phyloP scores from a whole-genome alignment of 1,140 invertebrate genomes.

The Bombus difficillimus region DNA sequence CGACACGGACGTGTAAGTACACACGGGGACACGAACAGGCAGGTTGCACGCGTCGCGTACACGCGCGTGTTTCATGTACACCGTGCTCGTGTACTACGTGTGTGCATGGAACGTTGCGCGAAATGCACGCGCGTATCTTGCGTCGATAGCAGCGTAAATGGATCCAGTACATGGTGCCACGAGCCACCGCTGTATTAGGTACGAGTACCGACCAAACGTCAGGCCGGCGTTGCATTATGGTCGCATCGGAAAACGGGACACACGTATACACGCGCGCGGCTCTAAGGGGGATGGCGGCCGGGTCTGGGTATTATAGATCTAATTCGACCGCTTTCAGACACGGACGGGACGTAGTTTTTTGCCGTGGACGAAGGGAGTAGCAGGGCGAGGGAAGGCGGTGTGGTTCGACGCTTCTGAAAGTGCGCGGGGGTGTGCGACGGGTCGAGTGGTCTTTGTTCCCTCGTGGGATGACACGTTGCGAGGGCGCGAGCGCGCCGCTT shows the following conservation, averaged over 20 bases:
- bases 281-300: neutral
- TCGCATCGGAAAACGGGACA: conserved; percentile 44
- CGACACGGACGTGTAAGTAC: neutral
- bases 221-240: conserved; percentile 46
- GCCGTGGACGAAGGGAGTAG: neutral
- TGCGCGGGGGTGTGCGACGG: conserved; percentile 26
- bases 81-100: neutral
- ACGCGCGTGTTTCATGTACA: neutral
- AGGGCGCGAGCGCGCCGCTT: neutral
- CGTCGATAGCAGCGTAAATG: conserved; percentile 49
- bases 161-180: conserved; percentile 34
- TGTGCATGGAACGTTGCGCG: conserved; percentile 23
- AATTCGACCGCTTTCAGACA: conserved; percentile 54
- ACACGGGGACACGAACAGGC: neutral
- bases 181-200: conserved; percentile 34
- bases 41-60: conserved; percentile 1
- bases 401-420: conserved; percentile 46
- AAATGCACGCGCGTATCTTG: conserved; percentile 51
- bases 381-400: neutral
- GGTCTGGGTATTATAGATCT: conserved; percentile 48
- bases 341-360: conserved; percentile 44
- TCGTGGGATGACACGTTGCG: conserved; percentile 46
- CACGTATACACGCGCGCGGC: neutral
- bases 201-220: conserved; percentile 48
- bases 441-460: conserved; percentile 50